phyloP scores from a whole-genome alignment of 2,797 vertebrate genomes.

The Eurystomus glaucurus region DNA sequence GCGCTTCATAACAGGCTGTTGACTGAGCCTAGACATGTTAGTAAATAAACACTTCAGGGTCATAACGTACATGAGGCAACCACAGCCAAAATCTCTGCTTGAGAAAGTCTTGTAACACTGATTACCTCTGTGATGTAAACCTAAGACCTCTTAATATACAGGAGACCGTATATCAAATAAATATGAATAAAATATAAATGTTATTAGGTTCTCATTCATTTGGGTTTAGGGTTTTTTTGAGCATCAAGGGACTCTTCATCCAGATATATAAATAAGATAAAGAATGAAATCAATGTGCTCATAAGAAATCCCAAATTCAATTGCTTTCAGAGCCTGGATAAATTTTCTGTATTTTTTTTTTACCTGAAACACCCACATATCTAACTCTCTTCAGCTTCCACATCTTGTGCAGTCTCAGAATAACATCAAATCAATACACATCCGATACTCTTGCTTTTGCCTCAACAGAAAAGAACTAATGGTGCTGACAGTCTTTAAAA shows the following conservation, averaged over 20 bases:
- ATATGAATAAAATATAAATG: not conserved
- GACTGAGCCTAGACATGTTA: not conserved
- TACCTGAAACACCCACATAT: not conserved
- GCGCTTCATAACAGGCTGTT: rapidly evolving
- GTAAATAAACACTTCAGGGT: not conserved
- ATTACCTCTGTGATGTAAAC: not conserved
- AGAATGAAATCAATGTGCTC: not conserved
- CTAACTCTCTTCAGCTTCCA: slow-evolving; percentile 23
- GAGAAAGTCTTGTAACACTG: not conserved
- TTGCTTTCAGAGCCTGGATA: slow-evolving; percentile 12
- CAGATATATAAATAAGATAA: not conserved
- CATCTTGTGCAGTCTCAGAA: slow-evolving; percentile 52
- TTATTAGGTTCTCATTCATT: not conserved
- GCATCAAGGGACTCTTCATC: not conserved
- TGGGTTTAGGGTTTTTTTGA: not conserved
- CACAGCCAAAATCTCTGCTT: not conserved
- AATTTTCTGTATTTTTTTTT: not conserved
- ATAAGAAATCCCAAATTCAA: slow-evolving; percentile 19
- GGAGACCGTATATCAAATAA: not conserved
- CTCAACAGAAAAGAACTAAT: slow-evolving; percentile 59
- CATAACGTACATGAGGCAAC: not conserved
- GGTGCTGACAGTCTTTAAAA: slow-evolving; percentile 72
- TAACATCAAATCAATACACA: slow-evolving; percentile 72
- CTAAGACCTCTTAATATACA: not conserved
- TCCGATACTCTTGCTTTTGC: slow-evolving; percentile 59